Percentiles rank a stretch among this genome's conserved stretches.
phyloP scores from a whole-genome alignment of 1,140 invertebrate genomes.

The Apis mellifera region Amel_HAv3.1 CM009944.2:8518501-8519000 shows the following conservation, averaged over 20 bases:
- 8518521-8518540: constrained; percentile 56
- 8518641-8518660: constrained; percentile 57
- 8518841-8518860: no score
- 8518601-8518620: constrained; percentile 82
- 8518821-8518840: not conserved
- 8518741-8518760: constrained; percentile 9
- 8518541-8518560: constrained; percentile 48
- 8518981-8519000: no score
- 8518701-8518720: not conserved
- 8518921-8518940: no score
- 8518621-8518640: constrained; percentile 77
- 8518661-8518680: constrained; percentile 2
- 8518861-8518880: no score
- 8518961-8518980: no score
- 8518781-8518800: constrained; percentile 13
- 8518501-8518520: constrained; percentile 51
- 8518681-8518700: not conserved
- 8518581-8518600: constrained; percentile 82
- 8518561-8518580: constrained; percentile 81
- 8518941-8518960: no score
- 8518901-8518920: no score
- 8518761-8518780: constrained; percentile 51
- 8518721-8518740: not conserved
- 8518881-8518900: no score
- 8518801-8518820: not conserved